A percentile compares a stretch with the other conserved stretches of the same genome.
Evolutionary conservation across 2,113 vertebrate species (phyloP).

Genomic region (Diadophis punctatus): DNA sequence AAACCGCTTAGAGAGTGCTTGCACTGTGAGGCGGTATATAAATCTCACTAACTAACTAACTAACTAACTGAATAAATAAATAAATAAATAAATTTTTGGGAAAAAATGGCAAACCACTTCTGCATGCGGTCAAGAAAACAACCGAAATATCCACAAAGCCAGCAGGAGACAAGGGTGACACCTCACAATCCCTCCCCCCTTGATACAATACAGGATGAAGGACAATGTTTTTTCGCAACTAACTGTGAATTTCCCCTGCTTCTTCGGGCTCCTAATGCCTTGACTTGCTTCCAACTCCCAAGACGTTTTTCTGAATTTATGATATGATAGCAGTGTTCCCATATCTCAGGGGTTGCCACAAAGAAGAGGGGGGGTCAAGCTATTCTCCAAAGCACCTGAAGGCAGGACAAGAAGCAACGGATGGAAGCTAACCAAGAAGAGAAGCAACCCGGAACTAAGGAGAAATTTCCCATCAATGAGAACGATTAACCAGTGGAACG

Average conservation of each 20-base stretch:
- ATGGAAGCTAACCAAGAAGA: neutral
- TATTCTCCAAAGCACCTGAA: neutral
- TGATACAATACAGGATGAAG: neutral
- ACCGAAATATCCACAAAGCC: too few relatives aligned
- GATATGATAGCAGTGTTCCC: neutral
- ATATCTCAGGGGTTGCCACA: neutral
- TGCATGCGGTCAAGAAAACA: neutral
- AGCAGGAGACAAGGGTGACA: neutral
- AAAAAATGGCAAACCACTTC: neutral
- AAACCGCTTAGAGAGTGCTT: too few relatives aligned
- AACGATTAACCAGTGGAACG: too few relatives aligned
- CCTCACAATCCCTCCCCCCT: neutral
- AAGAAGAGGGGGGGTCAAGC: neutral
- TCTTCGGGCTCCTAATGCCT: neutral
- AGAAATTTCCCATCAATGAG: too few relatives aligned
- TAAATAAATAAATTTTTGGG: too few relatives aligned
- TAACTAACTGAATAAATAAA: too few relatives aligned
- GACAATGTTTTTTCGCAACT: neutral
- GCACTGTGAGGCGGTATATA: too few relatives aligned
- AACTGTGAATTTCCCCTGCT: neutral
- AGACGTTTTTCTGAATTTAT: neutral
- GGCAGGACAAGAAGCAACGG: neutral
- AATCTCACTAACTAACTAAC: too few relatives aligned
- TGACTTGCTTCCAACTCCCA: neutral
- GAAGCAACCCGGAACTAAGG: too few relatives aligned